Evolutionary conservation across 92 coral and sea anemone genomes (phyloP), one percentile per base, ranked within the genome.

Genomic region (Umimayanthus chanpuru): DNA sequence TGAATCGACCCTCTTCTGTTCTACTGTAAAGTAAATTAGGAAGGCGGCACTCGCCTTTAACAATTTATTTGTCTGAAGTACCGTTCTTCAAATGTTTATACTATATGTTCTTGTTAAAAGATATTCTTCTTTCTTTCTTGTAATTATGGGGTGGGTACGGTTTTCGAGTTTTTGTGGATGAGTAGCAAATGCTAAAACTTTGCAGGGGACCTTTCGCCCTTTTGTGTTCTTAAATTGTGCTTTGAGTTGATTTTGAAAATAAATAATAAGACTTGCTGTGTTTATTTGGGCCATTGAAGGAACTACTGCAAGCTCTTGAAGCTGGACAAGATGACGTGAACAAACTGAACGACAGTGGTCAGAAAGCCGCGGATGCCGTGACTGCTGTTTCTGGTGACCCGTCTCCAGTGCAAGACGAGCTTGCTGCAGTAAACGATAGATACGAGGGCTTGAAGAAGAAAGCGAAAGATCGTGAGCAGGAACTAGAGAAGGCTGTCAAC

Each of bases 401-500:
- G 7, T 64, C 93, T 20, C 87, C 92, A 47, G 80, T 95, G 56
- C 89, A 93, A 88, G 92, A 93, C 11, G 96, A 95, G 89, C 88
- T 92, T 20, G 89, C 88, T 73, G 91, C 92, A 1, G 90, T 90
- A 53, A 86, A 72, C 29, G 73, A 90, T 16, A 95, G 88, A 80
- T 93, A 90, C 80, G 81, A 90, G 40, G 91, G 88, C 64, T 91
- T 97, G 76, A 90, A 91, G 64, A 91, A 82, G 23, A 93, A 91
- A 66, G 91, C 93, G 67, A 90, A 90, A 29, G 92, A 79, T n/a
- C 85, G 93, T 38, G 94, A 95, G 76, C 92, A 79, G 25, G 95
- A 95, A 76, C 90, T 97, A 50, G 97, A 92, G 16, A 91, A 94
- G 74, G 98, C 96, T 39, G 92, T 92, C 73, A 91, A 90, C 53